Base-by-base conservation (phyloP, 2,888 invertebrate species). In the Yponomeuta malinellus region DNA sequence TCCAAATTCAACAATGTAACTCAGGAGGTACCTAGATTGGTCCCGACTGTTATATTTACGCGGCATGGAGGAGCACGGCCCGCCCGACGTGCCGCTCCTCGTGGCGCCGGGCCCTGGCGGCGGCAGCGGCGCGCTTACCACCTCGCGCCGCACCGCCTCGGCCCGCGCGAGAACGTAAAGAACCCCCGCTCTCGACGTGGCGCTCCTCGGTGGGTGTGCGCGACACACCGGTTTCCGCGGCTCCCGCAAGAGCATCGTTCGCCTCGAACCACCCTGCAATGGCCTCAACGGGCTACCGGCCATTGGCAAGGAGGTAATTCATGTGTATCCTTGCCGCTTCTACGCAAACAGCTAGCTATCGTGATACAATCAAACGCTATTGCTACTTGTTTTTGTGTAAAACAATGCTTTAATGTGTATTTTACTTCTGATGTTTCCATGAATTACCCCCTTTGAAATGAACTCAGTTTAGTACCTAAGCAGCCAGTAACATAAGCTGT, bases 161-260 rank as follows among this genome's bases (percentile, higher is more conserved):
- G 83, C 89, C 73, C 86, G 90, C 23, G 23, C 23, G 23, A 23
- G 23, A 23, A 23, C 23, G 88, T 76, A 89, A 89, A 73, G 90
- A 90, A 71, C 83, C 80, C 73, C 86, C 80, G 75, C 88, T 84
- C 72, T 89, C 93, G 77, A 88, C 94, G 70, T 94, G 94, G 89
- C 94, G 94, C 91, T 94, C 94, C 76, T 94, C 94, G 76, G 94
- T 94, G 77, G 90, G 94, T 75, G 94, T 94, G 75, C 93, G 92
- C 82, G 94, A 94, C 79, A 23, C 23, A 94, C 94, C 74, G 93
- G 94, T 75, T 94, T 93, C 83, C 93, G 93, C 76, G 94, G 94
- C 81, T 94, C 94, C 77, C 90, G 94, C 80, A 94, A 93, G 83
- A 93, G 93, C 83, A 89, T 94, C 77, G 94, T 94, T 76, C 94